Evolutionary conservation across 2,113 vertebrate genomes (phyloP), one percentile per base, ranked within the genome.

Genomic region (Prionailurus bengalensis): DNA sequence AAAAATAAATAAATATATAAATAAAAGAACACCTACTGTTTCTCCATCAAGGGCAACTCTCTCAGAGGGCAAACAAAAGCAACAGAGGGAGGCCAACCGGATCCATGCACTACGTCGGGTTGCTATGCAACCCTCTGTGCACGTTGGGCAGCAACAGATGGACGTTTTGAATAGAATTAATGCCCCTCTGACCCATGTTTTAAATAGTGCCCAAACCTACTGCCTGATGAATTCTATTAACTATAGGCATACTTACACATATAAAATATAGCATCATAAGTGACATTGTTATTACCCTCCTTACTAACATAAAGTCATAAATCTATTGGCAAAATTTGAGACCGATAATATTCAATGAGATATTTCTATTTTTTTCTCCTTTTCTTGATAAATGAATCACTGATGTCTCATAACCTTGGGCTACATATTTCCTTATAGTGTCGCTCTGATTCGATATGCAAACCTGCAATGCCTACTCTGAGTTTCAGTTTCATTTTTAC

Each of bases 141-240:
- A 92, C 68, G 25, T 97, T 98, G 98, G 70, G 96, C 97, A 97
- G 93, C 89, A 98, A 96, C 95, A 98, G 97, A 98, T 93, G 96
- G 96, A 97, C 89, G 98, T 98, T 97, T 98, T 97, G 83, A 96
- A 98, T 93, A 96, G 91, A 98, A 97, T 98, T 98, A 97, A 45
- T 36, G 23, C 96, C 89, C 73, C 96, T 98, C 97, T 96, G 97
- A 98, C 97, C 98, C 55, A 51, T 89, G 97, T 88, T 91, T 98
- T 98, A 98, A 96, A 98, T 96, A 68, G 42, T 92, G 33, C 19
- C 94, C 36, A 29, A 45, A 45, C 97, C 80, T 88, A 97, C 96
- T 78, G 65, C 78, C 94, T 98, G 89, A 97, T 97, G 88, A 94
- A 98, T 97, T 97, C 95, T 93, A 89, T 97, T 97, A 98, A 96